These are phyloP conservation scores for Drosophila dives DNA, from an alignment of 2,888 invertebrate species.

Conservation along the genomic window DNA sequence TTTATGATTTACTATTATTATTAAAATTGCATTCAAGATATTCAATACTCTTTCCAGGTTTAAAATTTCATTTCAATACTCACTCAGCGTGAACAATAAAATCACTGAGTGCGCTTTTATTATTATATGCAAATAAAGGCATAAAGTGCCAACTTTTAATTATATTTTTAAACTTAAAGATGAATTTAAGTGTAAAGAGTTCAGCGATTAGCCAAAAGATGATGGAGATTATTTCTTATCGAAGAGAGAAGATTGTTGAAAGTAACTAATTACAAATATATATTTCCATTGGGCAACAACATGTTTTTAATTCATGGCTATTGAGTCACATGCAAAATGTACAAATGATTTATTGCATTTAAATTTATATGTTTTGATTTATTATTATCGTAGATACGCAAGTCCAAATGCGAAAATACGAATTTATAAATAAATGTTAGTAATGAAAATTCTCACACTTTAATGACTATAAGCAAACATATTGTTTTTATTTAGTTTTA, in stretches of 20 bases:
- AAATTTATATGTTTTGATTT: not conserved
- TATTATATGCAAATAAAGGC: not conserved
- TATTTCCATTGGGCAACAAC: not conserved
- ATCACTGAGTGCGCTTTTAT: not conserved
- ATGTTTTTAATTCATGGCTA: not conserved
- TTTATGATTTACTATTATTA: not conserved
- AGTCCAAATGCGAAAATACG: slow-evolving; percentile 15
- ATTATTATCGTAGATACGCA: slow-evolving; percentile 16
- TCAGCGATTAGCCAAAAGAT: not conserved
- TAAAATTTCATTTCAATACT: not conserved
- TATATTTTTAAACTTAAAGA: not conserved
- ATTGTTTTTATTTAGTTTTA: slow-evolving; percentile 8
- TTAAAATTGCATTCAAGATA: not conserved
- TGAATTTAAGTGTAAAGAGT: not conserved
- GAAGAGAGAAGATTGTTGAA: not conserved
- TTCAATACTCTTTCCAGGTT: not conserved
- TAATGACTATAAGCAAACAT: not conserved
- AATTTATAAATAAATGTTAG: slow-evolving; percentile 22
- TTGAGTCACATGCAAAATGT: slow-evolving; percentile 27
- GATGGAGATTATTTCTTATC: slow-evolving; percentile 20
- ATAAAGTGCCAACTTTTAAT: not conserved
- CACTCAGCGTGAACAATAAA: not conserved
- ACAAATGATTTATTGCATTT: slow-evolving; percentile 40
- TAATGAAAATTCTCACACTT: slow-evolving; percentile 28
- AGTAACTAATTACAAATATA: not conserved